Percentiles rank a stretch among this genome's conserved stretches.
phyloP scores from a whole-genome alignment of 2,113 vertebrate genomes.

The Forbesichthys agassizii region DNA sequence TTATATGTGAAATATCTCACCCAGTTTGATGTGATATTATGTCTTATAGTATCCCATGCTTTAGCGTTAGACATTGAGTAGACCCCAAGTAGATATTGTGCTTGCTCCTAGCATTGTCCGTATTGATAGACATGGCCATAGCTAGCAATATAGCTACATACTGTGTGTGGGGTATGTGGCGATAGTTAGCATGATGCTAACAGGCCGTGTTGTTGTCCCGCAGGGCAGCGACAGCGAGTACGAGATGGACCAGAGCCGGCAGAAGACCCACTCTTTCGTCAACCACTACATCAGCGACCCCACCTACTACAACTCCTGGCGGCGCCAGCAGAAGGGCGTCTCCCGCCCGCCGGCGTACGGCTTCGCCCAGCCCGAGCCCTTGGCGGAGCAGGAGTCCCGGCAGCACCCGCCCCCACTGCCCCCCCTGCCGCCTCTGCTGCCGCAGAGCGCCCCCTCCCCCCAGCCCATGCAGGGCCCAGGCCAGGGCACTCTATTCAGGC shows the following conservation, averaged over 20 bases:
- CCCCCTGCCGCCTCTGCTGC: constrained; percentile 73
- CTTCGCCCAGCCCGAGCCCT: constrained; percentile 88
- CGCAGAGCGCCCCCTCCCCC: constrained; percentile 75
- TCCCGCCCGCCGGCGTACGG: constrained; percentile 89
- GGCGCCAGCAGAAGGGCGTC: constrained; percentile 95
- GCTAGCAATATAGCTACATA: constrained; percentile 5
- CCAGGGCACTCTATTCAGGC: constrained; percentile 91
- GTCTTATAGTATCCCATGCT: constrained; percentile 14
- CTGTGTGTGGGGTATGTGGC: neutral
- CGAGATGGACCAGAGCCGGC: constrained; percentile 87
- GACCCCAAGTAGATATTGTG: constrained; percentile 22
- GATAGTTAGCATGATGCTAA: neutral
- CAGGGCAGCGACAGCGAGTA: constrained; percentile 98
- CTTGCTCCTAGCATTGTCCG: constrained; percentile 23
- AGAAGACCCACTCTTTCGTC: constrained; percentile 97
- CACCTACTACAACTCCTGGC: constrained; percentile 98
- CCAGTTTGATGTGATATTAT: constrained; percentile 24
- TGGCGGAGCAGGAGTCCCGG: constrained; percentile 82
- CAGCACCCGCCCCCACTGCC: constrained; percentile 76
- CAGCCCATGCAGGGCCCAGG: constrained; percentile 82
- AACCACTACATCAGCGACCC: constrained; percentile 99
- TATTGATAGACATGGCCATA: constrained; percentile 8
- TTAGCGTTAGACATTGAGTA: constrained; percentile 23
- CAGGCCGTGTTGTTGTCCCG: neutral
- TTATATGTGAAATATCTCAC: constrained; percentile 23